Evolutionary conservation across 2,888 invertebrate species (phyloP), one percentile per base, ranked within the genome.

Genomic region (Hylaea fasciaria): DNA sequence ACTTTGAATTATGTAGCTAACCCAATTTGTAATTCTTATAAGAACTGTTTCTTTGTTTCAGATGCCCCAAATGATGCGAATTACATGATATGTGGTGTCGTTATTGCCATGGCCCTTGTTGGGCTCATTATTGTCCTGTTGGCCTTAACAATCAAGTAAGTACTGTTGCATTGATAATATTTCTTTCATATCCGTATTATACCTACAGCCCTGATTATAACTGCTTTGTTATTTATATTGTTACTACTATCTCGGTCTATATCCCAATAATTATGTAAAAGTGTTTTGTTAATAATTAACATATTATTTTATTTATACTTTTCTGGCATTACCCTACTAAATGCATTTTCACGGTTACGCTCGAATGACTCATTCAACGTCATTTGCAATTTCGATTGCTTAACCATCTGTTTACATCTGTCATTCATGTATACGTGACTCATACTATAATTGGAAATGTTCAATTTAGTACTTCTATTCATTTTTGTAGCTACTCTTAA

Each of bases 51-150:
- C 74, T 76, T 91, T 90, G 80, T 96, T 96, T 43, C 95, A 96
- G 96, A 96, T 94, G 96, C 95, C 80, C 96, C 96, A 63, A 95
- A 94, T 91, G 96, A 96, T 92, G 95, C 95, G 87, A 93, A 96
- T 89, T 96, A 96, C 94, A 96, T 96, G 95, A 95, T 96, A 89
- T 95, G 95, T 81, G 96, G 96, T 68, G 96, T 96, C 74, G 94
- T 96, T 81, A 96, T 96, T 85, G 96, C 96, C 70, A 96, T 96
- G 96, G 93, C 96, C 77, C 93, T 96, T 78, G 96, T 96, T 69
- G 96, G 95, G 74, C 94, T 96, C 63, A 95, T 96, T 79, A 96
- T 96, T 80, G 94, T 96, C 71, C 93, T 96, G 74, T 93, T 96
- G 86, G 96, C 96, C 69, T 94, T 96, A 70, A 96, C 96, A 66